A percentile compares a stretch with the other conserved stretches of the same genome.
Evolutionary conservation across 2,113 vertebrate genomes (phyloP).

Genomic region (Cranoglanis bouderius): DNA sequence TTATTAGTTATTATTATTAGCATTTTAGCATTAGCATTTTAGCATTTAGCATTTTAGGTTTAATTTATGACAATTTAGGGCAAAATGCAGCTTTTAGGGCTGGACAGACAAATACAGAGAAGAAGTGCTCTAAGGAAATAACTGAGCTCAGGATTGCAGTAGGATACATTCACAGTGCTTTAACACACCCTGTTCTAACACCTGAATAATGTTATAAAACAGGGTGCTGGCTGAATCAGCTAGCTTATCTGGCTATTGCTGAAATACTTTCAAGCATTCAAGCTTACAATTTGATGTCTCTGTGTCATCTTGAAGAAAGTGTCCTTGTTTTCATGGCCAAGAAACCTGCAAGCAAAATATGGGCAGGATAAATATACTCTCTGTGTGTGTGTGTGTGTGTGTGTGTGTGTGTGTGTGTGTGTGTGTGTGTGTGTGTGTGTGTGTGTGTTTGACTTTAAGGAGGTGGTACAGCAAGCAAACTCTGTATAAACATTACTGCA

Average conservation of each 20-base stretch:
- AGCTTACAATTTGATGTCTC: constrained; percentile 75
- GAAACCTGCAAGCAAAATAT: constrained; percentile 66
- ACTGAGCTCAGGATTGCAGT: background rate
- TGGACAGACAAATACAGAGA: background rate
- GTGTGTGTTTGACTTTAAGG: constrained; percentile 38
- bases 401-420: constrained; percentile 25
- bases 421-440: constrained; percentile 15
- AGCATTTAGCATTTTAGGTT: no score
- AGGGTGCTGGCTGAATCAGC: background rate
- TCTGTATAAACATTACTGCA: constrained; percentile 25
- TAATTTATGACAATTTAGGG: background rate
- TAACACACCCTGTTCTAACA: background rate
- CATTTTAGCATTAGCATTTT: no score
- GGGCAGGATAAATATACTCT: background rate
- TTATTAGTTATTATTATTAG: no score
- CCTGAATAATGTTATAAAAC: background rate
- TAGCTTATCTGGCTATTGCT: background rate
- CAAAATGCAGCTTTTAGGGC: background rate
- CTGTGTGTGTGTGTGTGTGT: no score
- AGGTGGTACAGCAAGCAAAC: background rate
- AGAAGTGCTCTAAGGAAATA: background rate
- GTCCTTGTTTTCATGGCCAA: constrained; percentile 69
- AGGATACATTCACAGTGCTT: background rate
- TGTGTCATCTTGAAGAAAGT: constrained; percentile 77
- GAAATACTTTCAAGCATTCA: background rate